phyloP scores from a whole-genome alignment of 1,140 invertebrate genomes.

The Marisa cornuarietis region DNA sequence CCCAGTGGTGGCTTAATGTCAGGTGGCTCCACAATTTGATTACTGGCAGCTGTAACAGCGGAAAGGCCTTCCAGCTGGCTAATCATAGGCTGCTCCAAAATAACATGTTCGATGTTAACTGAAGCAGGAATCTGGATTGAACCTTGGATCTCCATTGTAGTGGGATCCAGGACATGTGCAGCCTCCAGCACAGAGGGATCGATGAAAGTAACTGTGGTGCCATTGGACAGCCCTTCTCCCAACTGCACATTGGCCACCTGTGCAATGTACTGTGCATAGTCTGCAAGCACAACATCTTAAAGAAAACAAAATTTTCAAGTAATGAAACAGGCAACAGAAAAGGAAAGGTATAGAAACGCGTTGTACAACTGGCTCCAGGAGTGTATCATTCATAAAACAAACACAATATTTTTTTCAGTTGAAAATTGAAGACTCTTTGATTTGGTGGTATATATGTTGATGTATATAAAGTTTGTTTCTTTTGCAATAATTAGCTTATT shows the following conservation, averaged over 20 bases:
- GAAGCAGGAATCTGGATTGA: constrained; percentile 27
- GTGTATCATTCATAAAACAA: too few species aligned
- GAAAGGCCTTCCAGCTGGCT: constrained; percentile 10
- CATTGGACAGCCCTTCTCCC: constrained; percentile 38
- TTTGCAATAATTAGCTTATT: too few species aligned
- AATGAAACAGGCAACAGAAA: too few species aligned
- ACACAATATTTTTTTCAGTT: too few species aligned
- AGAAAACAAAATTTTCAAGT: too few species aligned
- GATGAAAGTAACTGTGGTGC: constrained; percentile 41
- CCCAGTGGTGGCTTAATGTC: constrained; percentile 54
- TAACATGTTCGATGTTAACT: constrained; percentile 15
- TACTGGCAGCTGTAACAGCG: not conserved
- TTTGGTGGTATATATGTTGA: too few species aligned
- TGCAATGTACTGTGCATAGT: constrained; percentile 52
- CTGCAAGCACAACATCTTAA: constrained; percentile 35
- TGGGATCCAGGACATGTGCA: constrained; percentile 12
- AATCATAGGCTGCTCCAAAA: constrained; percentile 24
- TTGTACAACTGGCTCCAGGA: too few species aligned
- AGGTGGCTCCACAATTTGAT: constrained; percentile 4
- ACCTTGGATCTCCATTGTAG: constrained; percentile 21
- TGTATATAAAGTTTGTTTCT: too few species aligned
- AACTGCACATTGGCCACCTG: constrained; percentile 30
- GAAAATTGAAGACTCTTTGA: too few species aligned
- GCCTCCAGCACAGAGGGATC: constrained; percentile 18
- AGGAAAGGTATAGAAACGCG: too few species aligned